Percentiles rank a stretch among this genome's conserved stretches.
phyloP scores from a whole-genome alignment of 1,140 invertebrate genomes.

The Sycophaga agraensis region DNA sequence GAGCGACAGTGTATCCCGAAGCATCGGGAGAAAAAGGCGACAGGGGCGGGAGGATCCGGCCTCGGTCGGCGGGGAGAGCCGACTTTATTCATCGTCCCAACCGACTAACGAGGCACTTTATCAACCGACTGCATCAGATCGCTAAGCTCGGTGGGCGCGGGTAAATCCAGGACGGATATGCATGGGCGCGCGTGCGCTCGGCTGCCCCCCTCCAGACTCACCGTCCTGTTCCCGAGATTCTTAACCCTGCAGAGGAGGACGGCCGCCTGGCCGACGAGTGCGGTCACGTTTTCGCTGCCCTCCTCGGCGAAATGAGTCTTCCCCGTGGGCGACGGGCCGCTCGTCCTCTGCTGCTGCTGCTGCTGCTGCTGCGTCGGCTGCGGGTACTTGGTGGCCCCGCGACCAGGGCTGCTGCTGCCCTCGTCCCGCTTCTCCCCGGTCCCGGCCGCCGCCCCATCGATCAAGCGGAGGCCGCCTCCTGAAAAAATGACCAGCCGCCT shows the following conservation, averaged over 20 bases:
- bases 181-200: no score
- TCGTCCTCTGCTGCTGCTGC: slow-evolving; percentile 36
- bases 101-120: no score
- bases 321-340: slow-evolving; percentile 39
- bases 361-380: slow-evolving; percentile 70
- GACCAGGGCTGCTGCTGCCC: background rate
- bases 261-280: slow-evolving; percentile 78
- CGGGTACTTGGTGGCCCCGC: slow-evolving; percentile 21
- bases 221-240: slow-evolving; percentile 83
- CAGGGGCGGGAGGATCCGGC: no score
- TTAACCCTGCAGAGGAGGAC: slow-evolving; percentile 78
- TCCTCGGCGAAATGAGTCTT: slow-evolving; percentile 81
- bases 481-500: slow-evolving; percentile 26
- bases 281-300: slow-evolving; percentile 75
- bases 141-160: no score
- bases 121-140: no score
- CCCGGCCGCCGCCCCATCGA: background rate
- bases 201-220: slow-evolving; percentile 63
- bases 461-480: slow-evolving; percentile 15
- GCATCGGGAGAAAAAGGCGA: no score
- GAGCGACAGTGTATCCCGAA: no score
- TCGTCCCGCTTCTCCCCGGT: background rate
- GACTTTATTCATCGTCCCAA: no score
- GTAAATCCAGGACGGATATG: no score
- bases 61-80: no score